Evolutionary conservation across 2,113 vertebrate species (phyloP), one percentile per base, ranked within the genome.

Genomic region (Dromas ardeola): DNA sequence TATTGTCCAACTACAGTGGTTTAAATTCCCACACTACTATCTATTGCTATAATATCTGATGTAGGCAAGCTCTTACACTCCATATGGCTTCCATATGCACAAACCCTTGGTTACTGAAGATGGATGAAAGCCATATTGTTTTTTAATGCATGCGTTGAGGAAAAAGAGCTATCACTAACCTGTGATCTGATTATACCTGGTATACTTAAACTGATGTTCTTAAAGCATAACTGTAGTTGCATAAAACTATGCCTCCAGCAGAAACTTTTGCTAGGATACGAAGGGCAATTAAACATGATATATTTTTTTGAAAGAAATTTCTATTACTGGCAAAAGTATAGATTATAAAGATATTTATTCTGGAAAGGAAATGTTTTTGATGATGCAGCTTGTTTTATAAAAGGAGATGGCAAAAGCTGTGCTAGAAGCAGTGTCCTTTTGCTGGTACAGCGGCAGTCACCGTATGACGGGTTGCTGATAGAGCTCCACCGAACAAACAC

Each of bases 61-160:
- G 71, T 45, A 92, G 94, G 66, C 81, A 87, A 70, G 52, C 89
- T 93, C 86, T 97, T 95, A 72, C 0, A 6, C 61, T 95, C 95
- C 92, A 90, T 95, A 97, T 95, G 94, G 94, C 90, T 97, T 97
- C 92, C 95, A 89, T 94, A 97, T 93, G 91, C 70, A 82, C 58
- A 76, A 87, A 89, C 49, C 62, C 36, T 65, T 97, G 83, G 86
- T 97, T 96, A 92, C 78, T 93, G 88, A 94, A 87, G 91, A 96
- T 95, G 93, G 91, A 96, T 97, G 84, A 97, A 94, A 96, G 92
- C 85, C 81, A 84, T 95, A 89, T 88, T 85, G 61, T 15, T 89
- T 96, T 95, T 91, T 95, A 94, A 97, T 96, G 91, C 73, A 87
- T 53, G 42, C 61, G 29, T 74, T 94, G 73, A 81, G 88, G 65